phyloP scores from a whole-genome alignment of 2,797 vertebrate genomes.

The Oreochromis grahami region DNA sequence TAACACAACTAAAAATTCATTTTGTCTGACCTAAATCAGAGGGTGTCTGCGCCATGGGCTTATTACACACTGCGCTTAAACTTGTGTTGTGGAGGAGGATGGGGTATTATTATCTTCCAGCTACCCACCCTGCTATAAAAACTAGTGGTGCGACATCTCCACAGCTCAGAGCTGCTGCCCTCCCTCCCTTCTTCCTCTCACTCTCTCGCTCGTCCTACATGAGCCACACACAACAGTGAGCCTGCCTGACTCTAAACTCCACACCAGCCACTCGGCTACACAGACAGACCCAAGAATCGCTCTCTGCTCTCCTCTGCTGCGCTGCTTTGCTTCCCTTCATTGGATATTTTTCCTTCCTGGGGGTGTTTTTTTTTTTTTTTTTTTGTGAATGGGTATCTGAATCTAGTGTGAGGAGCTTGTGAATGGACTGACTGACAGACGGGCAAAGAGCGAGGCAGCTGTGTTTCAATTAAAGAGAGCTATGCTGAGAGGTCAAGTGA shows the following conservation, averaged over 20 bases:
- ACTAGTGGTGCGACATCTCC: constrained; percentile 84
- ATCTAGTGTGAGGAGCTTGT: constrained; percentile 56
- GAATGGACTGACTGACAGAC: constrained; percentile 72
- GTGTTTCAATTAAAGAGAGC: constrained; percentile 57
- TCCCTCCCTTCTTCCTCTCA: constrained; percentile 72
- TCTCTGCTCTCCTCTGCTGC: constrained; percentile 43
- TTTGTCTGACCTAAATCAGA: constrained; percentile 85
- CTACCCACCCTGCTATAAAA: constrained; percentile 87
- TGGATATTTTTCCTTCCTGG: constrained; percentile 56
- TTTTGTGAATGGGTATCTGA: constrained; percentile 76
- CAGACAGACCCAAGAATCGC: constrained; percentile 61
- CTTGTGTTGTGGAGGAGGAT: constrained; percentile 85
- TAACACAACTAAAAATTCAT: constrained; percentile 84
- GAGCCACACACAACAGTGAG: constrained; percentile 66
- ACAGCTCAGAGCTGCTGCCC: constrained; percentile 78
- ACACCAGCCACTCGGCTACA: constrained; percentile 56
- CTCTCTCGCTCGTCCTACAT: constrained; percentile 70
- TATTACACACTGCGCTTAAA: constrained; percentile 79
- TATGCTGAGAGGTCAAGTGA: constrained; percentile 74
- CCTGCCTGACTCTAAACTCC: constrained; percentile 67
- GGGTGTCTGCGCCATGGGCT: constrained; percentile 82
- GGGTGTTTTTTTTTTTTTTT: constrained; percentile 21
- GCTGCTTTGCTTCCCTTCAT: constrained; percentile 39
- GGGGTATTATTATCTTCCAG: constrained; percentile 87
- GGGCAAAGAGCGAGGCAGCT: constrained; percentile 36